phyloP scores from a whole-genome alignment of 2,888 invertebrate genomes.

The Clanis bilineata region DNA sequence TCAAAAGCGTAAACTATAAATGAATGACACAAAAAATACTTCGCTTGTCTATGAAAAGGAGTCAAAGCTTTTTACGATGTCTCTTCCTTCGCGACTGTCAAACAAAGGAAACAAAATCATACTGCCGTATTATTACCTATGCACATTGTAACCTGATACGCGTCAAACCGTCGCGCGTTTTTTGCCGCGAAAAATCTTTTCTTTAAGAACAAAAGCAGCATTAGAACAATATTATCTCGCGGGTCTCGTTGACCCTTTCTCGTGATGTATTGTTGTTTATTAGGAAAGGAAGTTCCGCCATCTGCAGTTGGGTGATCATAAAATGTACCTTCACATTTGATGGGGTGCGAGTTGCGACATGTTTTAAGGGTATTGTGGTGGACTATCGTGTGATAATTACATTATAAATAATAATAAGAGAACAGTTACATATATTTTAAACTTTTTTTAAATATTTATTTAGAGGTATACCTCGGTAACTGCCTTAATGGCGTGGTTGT shows the following conservation, averaged over 20 bases:
- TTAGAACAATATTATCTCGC: constrained; percentile 14
- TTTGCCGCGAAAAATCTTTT: constrained; percentile 5
- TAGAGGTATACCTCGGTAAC: no score
- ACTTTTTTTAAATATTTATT: no score
- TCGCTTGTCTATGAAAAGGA: not conserved
- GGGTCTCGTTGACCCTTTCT: constrained; percentile 8
- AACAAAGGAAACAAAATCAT: constrained; percentile 7
- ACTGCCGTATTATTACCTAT: constrained; percentile 11
- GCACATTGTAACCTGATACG: constrained; percentile 12
- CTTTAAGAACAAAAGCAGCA: constrained; percentile 9
- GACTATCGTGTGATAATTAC: not conserved
- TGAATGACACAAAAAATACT: not conserved
- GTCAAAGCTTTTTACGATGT: constrained; percentile 5
- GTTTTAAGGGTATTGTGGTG: not conserved
- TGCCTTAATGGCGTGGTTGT: no score
- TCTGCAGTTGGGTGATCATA: constrained; percentile 1
- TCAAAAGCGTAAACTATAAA: not conserved
- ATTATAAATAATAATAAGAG: not conserved
- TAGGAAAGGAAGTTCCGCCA: constrained; percentile 4
- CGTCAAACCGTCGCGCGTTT: constrained; percentile 5
- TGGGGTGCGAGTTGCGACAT: not conserved
- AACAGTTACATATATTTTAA: no score
- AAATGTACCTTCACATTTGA: not conserved
- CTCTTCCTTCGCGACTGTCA: not conserved
- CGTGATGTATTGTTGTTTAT: constrained; percentile 4